These are phyloP conservation scores for Onychorhynchus coronatus DNA, from an alignment of 2,113 vertebrate genomes.

Conservation along the genomic window DNA sequence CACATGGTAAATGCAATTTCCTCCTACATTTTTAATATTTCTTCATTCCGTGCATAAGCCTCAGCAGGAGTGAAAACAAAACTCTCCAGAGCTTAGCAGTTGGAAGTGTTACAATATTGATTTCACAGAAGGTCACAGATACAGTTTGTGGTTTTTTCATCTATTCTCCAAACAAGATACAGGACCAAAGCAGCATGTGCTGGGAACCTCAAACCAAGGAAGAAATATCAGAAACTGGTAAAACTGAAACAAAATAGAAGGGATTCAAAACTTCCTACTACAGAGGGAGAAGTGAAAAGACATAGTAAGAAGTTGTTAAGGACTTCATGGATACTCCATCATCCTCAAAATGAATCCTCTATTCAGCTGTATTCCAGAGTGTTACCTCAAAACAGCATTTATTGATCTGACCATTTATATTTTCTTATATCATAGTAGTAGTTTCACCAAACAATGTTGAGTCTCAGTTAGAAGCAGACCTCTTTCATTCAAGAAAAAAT, in stretches of 20 bases:
- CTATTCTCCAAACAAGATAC: background rate
- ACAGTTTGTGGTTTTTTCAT: background rate
- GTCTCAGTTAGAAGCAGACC: background rate
- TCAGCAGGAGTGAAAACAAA: background rate
- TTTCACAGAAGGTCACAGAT: background rate
- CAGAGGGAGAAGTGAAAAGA: background rate
- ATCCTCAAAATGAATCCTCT: background rate
- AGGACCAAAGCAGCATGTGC: background rate
- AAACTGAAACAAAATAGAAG: background rate
- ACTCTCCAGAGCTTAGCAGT: background rate
- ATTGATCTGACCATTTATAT: background rate
- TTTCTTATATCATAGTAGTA: background rate
- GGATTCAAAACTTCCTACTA: background rate
- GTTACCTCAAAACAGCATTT: background rate
- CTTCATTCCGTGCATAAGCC: background rate
- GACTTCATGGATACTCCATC: background rate
- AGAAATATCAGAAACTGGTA: background rate
- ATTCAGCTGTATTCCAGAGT: background rate
- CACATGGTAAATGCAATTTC: constrained; percentile 29
- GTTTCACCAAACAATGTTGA: background rate
- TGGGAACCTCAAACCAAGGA: background rate
- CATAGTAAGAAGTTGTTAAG: background rate
- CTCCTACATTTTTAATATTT: constrained; percentile 39
- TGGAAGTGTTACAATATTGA: background rate
- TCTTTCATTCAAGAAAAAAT: background rate